Evolutionary conservation across 2,888 invertebrate species (phyloP), one percentile per base, ranked within the genome.

Genomic region (Ornithoptera alexandrae): DNA sequence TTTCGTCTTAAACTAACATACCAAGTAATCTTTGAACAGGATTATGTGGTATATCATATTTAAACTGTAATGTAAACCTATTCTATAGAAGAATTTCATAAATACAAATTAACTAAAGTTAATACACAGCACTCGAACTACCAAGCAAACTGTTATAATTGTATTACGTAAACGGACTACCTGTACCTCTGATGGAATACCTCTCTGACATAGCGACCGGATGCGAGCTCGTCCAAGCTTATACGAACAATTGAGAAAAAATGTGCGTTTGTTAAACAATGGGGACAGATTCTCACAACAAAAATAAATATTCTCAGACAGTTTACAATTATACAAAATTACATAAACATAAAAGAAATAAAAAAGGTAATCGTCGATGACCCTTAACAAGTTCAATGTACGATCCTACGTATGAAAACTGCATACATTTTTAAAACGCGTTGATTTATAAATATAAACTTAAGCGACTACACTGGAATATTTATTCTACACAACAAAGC

Each of bases 181-280:
- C 50, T 50, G 50, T 50, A 50, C 17, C 50, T 50, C 17, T 50
- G 50, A 15, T 15, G 62, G 65, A 60, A 24, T 36, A 59, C 30
- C n/a, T 60, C 69, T 20, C 20, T 61, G 61, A 64, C 39, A 65
- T 36, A 1, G 20, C 36, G 62, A 57, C 69, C 69, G 69, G 69
- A 65, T 58, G 69, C 61, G 59, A 39, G 56, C 17, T 24, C 62
- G 58, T 42, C 46, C 24, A 66, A 60, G 60, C 50, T 61, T 60
- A 61, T 39, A n/a, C 46, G 65, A 69, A 65, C 65, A 62, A 62
- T 65, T 57, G 60, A 59, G 46, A 64, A 56, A 65, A 69, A 46
- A 62, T 39, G 62, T 46, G 20, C 69, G 46, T 62, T 69, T 62
- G 69, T 69, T 69, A 36, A 69, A 65, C 61, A 69, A 65, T 62